Evolutionary conservation across 1,140 invertebrate genomes (phyloP), one percentile per base, ranked within the genome.

Genomic region (Antheraea mylitta): DNA sequence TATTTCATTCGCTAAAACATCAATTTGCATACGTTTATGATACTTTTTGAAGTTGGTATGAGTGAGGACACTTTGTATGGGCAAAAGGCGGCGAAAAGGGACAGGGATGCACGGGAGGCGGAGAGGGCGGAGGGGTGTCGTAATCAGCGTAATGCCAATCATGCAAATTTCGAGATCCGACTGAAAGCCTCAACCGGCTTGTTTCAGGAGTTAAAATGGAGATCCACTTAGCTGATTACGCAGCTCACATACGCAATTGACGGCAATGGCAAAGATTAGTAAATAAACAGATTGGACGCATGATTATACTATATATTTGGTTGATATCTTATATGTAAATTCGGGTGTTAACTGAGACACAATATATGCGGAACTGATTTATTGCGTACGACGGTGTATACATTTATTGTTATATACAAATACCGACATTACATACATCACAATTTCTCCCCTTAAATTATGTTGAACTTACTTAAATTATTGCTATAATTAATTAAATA

Each of bases 121-220:
- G 61, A 66, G 68, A 59, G 22, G 64, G 76, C 73, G 67, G 71
- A n/a, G 45, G 10, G 10, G 45, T 53, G 79, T 73, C 73, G 77
- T 91, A 91, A 91, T 90, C 89, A 91, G 86, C 85, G 89, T 91
- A 91, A 91, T 91, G 76, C 81, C 87, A 91, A 91, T 91, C 89
- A 91, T 91, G 89, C 89, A 91, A 91, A 91, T 91, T 86, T 74
- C 84, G 89, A 90, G 86, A 88, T 89, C 83, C 89, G 77, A 85
- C 86, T 91, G 89, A 91, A 90, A 91, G 89, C 89, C 86, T 89
- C 86, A 85, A 89, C 84, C 81, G 85, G 89, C 87, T 90, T 90
- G 87, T 90, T 91, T 90, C 87, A 91, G 87, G 87, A 91, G 89
- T 91, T 91, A 91, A 91, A 91, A 91, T 91, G 87, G 84, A 90